These are phyloP conservation scores for Uropetala carovei DNA, from an alignment of 2,888 invertebrate species.

Conservation along the genomic window DNA sequence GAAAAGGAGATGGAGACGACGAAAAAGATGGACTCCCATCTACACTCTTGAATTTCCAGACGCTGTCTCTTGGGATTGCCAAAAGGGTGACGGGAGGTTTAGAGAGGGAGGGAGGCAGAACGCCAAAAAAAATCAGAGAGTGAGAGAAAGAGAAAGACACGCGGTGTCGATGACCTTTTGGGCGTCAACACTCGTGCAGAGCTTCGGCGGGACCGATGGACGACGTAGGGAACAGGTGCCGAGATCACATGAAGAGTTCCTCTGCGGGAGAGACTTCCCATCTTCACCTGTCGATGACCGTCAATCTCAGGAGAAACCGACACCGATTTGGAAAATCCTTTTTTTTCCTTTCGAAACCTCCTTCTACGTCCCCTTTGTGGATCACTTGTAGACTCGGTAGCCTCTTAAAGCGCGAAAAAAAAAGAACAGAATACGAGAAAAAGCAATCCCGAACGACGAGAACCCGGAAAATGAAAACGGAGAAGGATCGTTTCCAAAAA, in stretches of 20 bases:
- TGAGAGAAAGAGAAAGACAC: neutral
- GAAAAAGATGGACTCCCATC: neutral
- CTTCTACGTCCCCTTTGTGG: no score
- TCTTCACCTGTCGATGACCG: no score
- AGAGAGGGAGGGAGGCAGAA: slow-evolving; percentile 3
- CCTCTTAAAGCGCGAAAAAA: no score
- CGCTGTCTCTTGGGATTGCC: neutral
- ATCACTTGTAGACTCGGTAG: no score
- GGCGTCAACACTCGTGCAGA: slow-evolving; percentile 5
- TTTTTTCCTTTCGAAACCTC: no score
- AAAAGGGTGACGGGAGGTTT: neutral
- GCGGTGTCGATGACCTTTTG: slow-evolving; percentile 34
- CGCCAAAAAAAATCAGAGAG: slow-evolving; percentile 38
- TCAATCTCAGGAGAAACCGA: neutral
- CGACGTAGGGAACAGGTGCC: neutral
- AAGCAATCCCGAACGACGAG: neutral
- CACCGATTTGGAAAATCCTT: neutral
- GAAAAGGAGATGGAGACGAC: neutral
- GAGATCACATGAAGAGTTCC: neutral
- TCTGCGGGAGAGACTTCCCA: no score
- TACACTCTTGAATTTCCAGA: no score
- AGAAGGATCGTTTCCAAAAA: neutral
- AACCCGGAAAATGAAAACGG: neutral
- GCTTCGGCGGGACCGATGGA: no score
- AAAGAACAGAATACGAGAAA: no score